A percentile compares a stretch with the other conserved stretches of the same genome.
Conservation (phyloP, 2,888 invertebrate genomes). For the Cheilosia vernalis region DNA sequence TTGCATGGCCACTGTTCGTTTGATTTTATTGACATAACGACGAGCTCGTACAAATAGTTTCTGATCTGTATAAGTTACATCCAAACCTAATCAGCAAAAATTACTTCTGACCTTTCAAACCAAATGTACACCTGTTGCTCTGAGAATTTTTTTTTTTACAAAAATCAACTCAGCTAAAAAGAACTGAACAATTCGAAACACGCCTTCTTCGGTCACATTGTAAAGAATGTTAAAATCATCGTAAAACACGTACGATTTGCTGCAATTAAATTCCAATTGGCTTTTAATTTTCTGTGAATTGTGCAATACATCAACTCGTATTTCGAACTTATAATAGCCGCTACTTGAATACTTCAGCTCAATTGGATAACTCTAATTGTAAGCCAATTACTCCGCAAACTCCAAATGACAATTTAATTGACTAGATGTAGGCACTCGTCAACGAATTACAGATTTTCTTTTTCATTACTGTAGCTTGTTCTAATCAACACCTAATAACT, state of each 20-base stretch:
- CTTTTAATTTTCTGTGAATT: slow-evolving; percentile 18
- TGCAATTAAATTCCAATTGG: slow-evolving; percentile 27
- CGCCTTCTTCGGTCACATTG: not conserved
- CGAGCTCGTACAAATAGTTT: too few relatives aligned
- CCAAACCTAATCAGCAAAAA: too few relatives aligned
- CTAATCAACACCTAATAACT: slow-evolving; percentile 20
- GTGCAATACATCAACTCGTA: slow-evolving; percentile 5
- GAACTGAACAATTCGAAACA: too few relatives aligned
- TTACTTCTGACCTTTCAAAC: not conserved
- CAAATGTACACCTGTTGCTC: not conserved
- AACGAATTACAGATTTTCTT: not conserved
- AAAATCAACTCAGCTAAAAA: too few relatives aligned
- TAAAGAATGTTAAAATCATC: slow-evolving; percentile 9
- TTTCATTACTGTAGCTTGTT: not conserved
- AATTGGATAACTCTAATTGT: slow-evolving; percentile 36
- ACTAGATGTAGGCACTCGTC: not conserved
- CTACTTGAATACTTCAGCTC: slow-evolving; percentile 12
- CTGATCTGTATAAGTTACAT: too few relatives aligned
- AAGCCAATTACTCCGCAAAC: slow-evolving; percentile 11
- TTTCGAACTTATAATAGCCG: slow-evolving; percentile 1
- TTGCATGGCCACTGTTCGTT: too few relatives aligned
- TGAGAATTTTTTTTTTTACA: too few relatives aligned
- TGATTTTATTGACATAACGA: too few relatives aligned
- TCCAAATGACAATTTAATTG: slow-evolving; percentile 31
- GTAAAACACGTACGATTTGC: not conserved